These are phyloP conservation scores for Engraulis encrasicolus DNA, from an alignment of 2,113 vertebrate genomes.

Conservation along the genomic window DNA sequence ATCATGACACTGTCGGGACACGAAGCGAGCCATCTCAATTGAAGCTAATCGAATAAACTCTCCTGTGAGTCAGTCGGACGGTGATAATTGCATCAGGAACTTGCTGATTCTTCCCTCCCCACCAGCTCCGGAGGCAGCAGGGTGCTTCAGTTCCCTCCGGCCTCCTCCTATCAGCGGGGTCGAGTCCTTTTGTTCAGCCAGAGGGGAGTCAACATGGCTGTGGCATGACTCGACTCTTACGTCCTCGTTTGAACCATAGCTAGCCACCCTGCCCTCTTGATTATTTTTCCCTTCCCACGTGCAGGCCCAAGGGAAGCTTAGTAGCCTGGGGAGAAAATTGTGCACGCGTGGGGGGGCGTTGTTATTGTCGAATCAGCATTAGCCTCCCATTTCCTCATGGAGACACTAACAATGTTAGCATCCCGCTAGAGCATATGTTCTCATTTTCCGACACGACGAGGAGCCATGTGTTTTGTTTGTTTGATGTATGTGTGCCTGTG, in stretches of 20 bases:
- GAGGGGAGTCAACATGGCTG: not conserved
- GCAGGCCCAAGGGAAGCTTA: too few species aligned
- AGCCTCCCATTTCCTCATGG: not conserved
- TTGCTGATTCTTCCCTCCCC: conserved; percentile 46
- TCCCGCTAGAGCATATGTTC: not conserved
- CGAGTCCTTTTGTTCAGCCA: conserved; percentile 6
- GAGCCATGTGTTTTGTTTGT: not conserved
- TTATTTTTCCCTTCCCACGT: too few species aligned
- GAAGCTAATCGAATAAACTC: conserved; percentile 44
- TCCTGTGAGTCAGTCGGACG: not conserved
- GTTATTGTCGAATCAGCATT: not conserved
- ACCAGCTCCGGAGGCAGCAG: conserved; percentile 32
- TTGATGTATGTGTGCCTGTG: not conserved
- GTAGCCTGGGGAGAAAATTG: too few species aligned
- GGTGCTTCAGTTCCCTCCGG: conserved; percentile 23
- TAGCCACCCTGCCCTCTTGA: not conserved
- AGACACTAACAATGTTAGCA: not conserved
- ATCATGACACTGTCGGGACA: not conserved
- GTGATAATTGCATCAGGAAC: conserved; percentile 46
- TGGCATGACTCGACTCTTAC: too few species aligned
- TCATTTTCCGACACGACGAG: not conserved
- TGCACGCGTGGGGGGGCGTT: too few species aligned
- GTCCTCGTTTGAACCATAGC: not conserved
- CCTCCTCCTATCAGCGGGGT: not conserved
- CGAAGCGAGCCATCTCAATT: conserved; percentile 7